Evolutionary conservation across 2,113 vertebrate species (phyloP).

Genomic region (Oryzias celebensis): DNA sequence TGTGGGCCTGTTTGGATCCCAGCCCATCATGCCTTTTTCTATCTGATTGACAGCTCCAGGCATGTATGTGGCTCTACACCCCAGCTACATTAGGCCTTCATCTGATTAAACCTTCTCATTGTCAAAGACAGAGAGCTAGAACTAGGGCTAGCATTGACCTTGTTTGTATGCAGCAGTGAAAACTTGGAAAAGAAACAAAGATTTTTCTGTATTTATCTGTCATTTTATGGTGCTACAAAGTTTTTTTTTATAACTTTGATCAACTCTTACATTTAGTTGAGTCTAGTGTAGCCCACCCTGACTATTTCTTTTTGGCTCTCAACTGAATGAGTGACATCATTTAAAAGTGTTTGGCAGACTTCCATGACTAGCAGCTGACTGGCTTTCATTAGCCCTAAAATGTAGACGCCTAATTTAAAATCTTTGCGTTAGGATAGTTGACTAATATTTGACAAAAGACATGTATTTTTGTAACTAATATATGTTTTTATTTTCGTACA

Average conservation of each 20-base stretch:
- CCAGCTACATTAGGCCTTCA: conserved; percentile 58
- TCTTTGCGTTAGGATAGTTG: not conserved
- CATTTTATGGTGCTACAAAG: conserved; percentile 33
- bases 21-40: conserved; percentile 73
- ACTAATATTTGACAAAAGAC: not conserved
- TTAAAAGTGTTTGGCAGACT: conserved; percentile 64
- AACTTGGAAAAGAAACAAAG: conserved; percentile 23
- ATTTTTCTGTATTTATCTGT: conserved; percentile 44
- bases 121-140: conserved; percentile 54
- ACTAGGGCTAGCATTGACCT: conserved; percentile 57
- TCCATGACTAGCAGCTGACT: conserved; percentile 60
- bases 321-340: conserved; percentile 48
- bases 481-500: not conserved
- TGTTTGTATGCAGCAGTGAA: conserved; percentile 48
- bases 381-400: conserved; percentile 62
- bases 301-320: conserved; percentile 39
- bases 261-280: conserved; percentile 36
- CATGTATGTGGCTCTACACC: conserved; percentile 59
- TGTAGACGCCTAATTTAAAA: conserved; percentile 41
- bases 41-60: conserved; percentile 77
- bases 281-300: conserved; percentile 1
- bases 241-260: conserved; percentile 7
- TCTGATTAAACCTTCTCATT: conserved; percentile 68
- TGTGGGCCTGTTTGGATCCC: conserved; percentile 72
- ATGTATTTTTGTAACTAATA: not conserved